Evolutionary conservation across 2,113 vertebrate species (phyloP).

Genomic region (Gopherus flavomarginatus): DNA sequence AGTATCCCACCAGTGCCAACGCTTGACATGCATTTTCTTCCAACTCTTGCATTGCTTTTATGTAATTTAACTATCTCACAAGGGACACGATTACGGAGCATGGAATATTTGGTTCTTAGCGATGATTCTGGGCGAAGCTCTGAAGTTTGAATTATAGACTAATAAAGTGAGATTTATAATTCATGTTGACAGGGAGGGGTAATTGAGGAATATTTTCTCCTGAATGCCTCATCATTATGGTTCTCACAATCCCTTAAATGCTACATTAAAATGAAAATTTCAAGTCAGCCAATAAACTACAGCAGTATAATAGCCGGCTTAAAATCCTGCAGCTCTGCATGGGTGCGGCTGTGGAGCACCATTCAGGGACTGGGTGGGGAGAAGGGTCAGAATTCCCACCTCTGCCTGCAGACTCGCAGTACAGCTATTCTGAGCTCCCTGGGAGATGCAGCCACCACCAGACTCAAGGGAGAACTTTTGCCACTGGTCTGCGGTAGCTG

Average conservation of each 20-base stretch:
- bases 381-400: neutral
- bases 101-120: slow-evolving; percentile 18
- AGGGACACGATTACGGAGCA: slow-evolving; percentile 12
- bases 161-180: neutral
- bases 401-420: neutral
- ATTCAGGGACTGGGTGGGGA: neutral
- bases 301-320: neutral
- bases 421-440: neutral
- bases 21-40: slow-evolving; percentile 49
- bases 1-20: slow-evolving; percentile 43
- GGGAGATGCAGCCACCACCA: neutral
- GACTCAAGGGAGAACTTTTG: neutral
- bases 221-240: neutral
- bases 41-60: slow-evolving; percentile 50
- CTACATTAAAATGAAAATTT: neutral
- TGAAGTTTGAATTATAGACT: slow-evolving; percentile 31
- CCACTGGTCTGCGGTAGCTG: neutral
- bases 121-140: slow-evolving; percentile 14
- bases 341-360: neutral
- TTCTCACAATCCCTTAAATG: neutral
- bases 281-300: neutral
- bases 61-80: slow-evolving; percentile 34
- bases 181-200: neutral
- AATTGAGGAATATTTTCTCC: neutral
- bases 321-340: neutral